Conservation (phyloP, 1,140 invertebrate species). For the Charaxes varanes region DNA sequence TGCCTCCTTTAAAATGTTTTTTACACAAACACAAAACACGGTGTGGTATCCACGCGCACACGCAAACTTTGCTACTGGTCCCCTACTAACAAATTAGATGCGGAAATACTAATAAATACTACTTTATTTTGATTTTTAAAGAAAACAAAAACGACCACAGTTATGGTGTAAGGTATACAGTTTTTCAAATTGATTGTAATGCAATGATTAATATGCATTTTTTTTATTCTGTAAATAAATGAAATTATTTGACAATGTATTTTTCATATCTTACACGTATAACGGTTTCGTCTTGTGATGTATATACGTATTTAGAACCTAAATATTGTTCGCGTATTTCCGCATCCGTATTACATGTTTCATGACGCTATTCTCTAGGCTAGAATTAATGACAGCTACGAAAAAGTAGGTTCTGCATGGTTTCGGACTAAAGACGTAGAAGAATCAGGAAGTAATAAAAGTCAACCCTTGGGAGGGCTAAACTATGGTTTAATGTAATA, state of each 20-base stretch:
- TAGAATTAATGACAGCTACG: constrained; percentile 29
- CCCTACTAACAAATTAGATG: constrained; percentile 61
- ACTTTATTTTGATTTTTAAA: background rate
- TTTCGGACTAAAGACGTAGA: constrained; percentile 25
- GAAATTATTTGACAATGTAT: too few species aligned
- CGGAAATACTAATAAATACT: constrained; percentile 47
- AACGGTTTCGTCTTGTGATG: too few species aligned
- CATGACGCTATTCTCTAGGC: constrained; percentile 28
- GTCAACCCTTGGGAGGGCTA: constrained; percentile 20
- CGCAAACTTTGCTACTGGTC: constrained; percentile 59
- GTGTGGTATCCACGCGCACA: constrained; percentile 64
- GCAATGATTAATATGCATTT: too few species aligned
- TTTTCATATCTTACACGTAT: too few species aligned
- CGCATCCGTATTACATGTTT: constrained; percentile 22
- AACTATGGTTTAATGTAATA: constrained; percentile 24
- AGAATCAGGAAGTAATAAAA: constrained; percentile 6
- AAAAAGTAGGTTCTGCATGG: constrained; percentile 28
- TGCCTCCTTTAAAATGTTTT: constrained; percentile 5
- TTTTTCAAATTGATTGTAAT: too few species aligned
- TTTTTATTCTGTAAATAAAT: too few species aligned
- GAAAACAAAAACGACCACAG: background rate
- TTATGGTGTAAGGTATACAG: too few species aligned
- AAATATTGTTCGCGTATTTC: constrained; percentile 22
- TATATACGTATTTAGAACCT: too few species aligned
- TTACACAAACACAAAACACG: constrained; percentile 40